Conservation (phyloP, 2,113 vertebrate genomes). For the Cinclus mexicanus region DNA sequence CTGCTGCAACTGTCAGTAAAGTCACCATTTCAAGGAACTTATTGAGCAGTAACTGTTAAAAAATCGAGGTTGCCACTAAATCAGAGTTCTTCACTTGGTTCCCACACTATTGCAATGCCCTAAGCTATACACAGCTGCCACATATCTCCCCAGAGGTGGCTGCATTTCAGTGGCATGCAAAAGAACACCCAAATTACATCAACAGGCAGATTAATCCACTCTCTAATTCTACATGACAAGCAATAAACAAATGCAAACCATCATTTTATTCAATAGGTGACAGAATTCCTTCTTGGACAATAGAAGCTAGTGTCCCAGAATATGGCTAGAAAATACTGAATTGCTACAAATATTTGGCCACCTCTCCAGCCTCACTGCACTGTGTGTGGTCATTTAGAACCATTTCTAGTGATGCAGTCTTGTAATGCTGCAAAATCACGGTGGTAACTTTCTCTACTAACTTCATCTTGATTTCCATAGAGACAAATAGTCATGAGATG, state of each 20-base stretch:
- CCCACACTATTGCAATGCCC: conserved; percentile 47
- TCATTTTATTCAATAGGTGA: conserved; percentile 25
- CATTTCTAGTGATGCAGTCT: not conserved
- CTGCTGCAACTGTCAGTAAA: conserved; percentile 55
- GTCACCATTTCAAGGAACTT: conserved; percentile 55
- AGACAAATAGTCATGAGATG: not conserved
- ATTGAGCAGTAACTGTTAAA: conserved; percentile 45
- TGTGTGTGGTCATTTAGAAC: conserved; percentile 20
- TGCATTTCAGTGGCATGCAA: conserved; percentile 37
- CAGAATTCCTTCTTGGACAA: conserved; percentile 1
- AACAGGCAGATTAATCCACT: conserved; percentile 12
- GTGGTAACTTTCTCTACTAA: not conserved
- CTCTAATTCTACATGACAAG: not conserved
- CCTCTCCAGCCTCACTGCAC: not conserved
- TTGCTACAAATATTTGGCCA: not conserved
- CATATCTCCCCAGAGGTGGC: conserved; percentile 42
- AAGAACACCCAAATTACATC: conserved; percentile 16
- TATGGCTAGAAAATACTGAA: not conserved
- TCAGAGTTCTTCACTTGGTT: conserved; percentile 42
- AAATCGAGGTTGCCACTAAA: conserved; percentile 49
- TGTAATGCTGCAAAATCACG: not conserved
- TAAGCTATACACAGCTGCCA: conserved; percentile 55
- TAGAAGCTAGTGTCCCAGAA: not conserved
- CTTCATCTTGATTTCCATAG: not conserved
- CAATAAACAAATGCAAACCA: conserved; percentile 38